Evolutionary conservation across 2,797 vertebrate genomes (phyloP).

Genomic region (Phataginus tricuspis): DNA sequence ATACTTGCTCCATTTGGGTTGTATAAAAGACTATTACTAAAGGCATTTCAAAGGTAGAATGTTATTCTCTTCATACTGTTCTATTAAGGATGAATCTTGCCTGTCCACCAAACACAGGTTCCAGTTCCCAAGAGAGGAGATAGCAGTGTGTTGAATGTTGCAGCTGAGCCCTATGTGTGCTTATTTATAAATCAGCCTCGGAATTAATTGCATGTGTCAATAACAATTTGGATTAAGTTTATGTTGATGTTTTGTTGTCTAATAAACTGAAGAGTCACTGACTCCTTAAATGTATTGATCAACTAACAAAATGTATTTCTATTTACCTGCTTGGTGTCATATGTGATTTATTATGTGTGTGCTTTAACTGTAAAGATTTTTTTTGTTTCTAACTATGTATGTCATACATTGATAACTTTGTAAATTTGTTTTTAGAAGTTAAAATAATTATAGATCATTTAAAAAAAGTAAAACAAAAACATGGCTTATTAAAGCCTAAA

Average conservation of each 20-base stretch:
- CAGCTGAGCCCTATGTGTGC: neutral
- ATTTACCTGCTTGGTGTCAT: constrained; percentile 49
- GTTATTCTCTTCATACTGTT: neutral
- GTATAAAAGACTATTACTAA: constrained; percentile 48
- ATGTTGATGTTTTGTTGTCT: constrained; percentile 53
- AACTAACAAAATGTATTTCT: constrained; percentile 53
- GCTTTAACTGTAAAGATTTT: constrained; percentile 54
- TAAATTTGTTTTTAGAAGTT: constrained; percentile 63
- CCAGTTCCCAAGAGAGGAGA: neutral
- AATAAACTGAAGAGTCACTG: constrained; percentile 36
- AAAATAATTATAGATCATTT: constrained; percentile 20
- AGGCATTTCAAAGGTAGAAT: constrained; percentile 30
- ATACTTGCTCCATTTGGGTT: constrained; percentile 16
- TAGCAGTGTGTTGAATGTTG: neutral
- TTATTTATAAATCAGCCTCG: constrained; percentile 39
- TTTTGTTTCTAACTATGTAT: constrained; percentile 61
- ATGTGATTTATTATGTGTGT: constrained; percentile 45
- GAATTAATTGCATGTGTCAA: constrained; percentile 43
- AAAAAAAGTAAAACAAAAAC: constrained; percentile 50
- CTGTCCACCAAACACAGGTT: neutral
- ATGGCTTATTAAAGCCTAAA: neutral
- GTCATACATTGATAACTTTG: constrained; percentile 41
- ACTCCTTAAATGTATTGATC: constrained; percentile 45
- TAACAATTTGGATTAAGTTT: constrained; percentile 50
- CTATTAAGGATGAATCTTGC: constrained; percentile 23